A percentile compares a stretch with the other conserved stretches of the same genome.
phyloP scores from a whole-genome alignment of 2,888 invertebrate species.

The Gastracanthus pulcherrimus region DNA sequence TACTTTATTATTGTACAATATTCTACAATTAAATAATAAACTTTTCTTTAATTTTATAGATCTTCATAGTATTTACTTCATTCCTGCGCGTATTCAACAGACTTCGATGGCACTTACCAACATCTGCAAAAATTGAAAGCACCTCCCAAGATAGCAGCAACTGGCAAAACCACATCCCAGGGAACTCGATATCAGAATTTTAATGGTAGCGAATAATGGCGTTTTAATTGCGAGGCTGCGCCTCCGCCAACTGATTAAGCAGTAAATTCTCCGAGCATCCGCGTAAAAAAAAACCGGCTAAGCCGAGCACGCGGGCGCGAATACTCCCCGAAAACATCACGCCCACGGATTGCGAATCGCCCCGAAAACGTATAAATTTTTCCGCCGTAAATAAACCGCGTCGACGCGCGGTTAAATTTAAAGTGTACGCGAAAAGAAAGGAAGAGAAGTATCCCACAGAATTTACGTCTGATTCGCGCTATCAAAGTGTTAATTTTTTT shows the following conservation, averaged over 20 bases:
- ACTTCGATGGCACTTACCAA: neutral
- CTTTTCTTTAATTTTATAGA: no score
- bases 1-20: no score
- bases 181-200: conserved; percentile 61
- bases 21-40: no score
- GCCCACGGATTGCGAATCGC: neutral
- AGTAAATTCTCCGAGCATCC: conserved; percentile 68
- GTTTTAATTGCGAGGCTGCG: conserved; percentile 70
- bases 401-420: conserved; percentile 40
- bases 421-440: neutral
- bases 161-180: neutral
- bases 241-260: conserved; percentile 70
- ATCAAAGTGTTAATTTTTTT: conserved; percentile 7
- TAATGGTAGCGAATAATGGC: conserved; percentile 69
- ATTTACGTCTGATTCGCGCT: conserved; percentile 13
- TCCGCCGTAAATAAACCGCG: conserved; percentile 38
- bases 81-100: neutral
- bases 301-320: neutral
- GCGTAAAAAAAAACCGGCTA: conserved; percentile 15
- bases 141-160: neutral
- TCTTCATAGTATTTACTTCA: no score
- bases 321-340: neutral
- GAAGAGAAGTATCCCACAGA: neutral
- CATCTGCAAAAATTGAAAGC: neutral
- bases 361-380: conserved; percentile 36